phyloP scores from a whole-genome alignment of 1,140 invertebrate species.

The Hestina assimilis region DNA sequence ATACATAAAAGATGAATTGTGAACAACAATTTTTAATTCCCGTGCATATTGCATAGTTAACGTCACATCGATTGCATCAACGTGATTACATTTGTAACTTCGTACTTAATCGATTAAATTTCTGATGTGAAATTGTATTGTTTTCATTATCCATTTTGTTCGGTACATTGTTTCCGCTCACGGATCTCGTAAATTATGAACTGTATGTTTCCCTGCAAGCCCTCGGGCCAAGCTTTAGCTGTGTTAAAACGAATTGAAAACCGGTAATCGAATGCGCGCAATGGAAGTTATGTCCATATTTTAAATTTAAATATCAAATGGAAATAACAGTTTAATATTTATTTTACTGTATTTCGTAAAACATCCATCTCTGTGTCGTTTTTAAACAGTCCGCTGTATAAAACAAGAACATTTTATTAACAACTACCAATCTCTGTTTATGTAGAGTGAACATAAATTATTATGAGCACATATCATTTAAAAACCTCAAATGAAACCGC shows the following conservation, averaged over 20 bases:
- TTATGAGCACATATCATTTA: background rate
- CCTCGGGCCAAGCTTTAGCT: conserved; percentile 61
- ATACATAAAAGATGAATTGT: background rate
- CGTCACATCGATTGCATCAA: conserved; percentile 33
- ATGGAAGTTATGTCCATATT: conserved; percentile 74
- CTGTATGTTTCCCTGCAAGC: conserved; percentile 67
- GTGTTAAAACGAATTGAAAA: conserved; percentile 75
- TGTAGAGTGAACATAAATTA: conserved; percentile 7
- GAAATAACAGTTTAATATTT: conserved; percentile 60
- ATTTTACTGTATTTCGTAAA: conserved; percentile 48
- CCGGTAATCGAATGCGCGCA: conserved; percentile 72
- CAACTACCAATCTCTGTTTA: conserved; percentile 11
- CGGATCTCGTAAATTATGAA: conserved; percentile 73
- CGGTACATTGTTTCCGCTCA: conserved; percentile 68
- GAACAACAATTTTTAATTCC: conserved; percentile 17
- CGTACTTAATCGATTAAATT: conserved; percentile 65
- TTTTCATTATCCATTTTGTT: conserved; percentile 73
- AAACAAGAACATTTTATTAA: conserved; percentile 45
- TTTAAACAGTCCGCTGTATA: conserved; percentile 52
- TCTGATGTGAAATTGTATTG: conserved; percentile 72
- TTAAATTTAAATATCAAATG: conserved; percentile 73
- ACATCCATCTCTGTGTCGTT: conserved; percentile 48
- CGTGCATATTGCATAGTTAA: conserved; percentile 17
- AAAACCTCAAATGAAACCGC: background rate
- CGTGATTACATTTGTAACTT: conserved; percentile 50